Evolutionary conservation across 2,888 invertebrate species (phyloP).

Genomic region (Pristionchus entomophagus): DNA sequence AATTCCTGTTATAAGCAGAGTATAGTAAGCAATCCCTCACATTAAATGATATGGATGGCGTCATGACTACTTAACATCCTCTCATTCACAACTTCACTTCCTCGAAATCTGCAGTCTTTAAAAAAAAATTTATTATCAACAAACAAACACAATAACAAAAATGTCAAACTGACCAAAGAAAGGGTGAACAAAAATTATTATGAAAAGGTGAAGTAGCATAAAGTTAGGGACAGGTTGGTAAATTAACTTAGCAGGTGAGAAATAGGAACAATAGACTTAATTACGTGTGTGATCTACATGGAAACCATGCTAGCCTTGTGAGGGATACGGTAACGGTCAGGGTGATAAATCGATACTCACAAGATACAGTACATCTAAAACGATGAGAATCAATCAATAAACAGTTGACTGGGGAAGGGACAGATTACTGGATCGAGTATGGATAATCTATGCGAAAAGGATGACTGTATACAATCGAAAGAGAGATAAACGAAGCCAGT

Average conservation of each 20-base stretch:
- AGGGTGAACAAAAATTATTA: background rate
- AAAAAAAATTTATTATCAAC: conserved; percentile 10
- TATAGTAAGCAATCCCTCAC: too few relatives aligned
- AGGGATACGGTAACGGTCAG: background rate
- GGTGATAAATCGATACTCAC: background rate
- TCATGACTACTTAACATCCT: too few relatives aligned
- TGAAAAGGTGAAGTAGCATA: background rate
- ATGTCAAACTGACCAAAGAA: conserved; percentile 40
- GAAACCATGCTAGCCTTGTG: background rate
- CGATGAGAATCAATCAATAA: background rate
- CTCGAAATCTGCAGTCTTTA: too few relatives aligned
- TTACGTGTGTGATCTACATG: background rate
- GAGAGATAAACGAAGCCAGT: background rate
- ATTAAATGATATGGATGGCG: too few relatives aligned
- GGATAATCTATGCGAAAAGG: background rate
- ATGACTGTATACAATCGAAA: background rate
- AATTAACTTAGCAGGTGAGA: background rate
- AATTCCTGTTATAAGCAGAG: too few relatives aligned
- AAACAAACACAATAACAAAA: conserved; percentile 39
- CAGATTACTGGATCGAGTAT: background rate
- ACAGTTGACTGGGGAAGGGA: background rate
- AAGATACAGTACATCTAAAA: conserved; percentile 26
- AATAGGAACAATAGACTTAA: background rate
- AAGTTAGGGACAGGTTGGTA: background rate
- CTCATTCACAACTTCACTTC: too few relatives aligned